phyloP scores from a whole-genome alignment of 2,888 invertebrate species.

The Polydrusus cervinus region DNA sequence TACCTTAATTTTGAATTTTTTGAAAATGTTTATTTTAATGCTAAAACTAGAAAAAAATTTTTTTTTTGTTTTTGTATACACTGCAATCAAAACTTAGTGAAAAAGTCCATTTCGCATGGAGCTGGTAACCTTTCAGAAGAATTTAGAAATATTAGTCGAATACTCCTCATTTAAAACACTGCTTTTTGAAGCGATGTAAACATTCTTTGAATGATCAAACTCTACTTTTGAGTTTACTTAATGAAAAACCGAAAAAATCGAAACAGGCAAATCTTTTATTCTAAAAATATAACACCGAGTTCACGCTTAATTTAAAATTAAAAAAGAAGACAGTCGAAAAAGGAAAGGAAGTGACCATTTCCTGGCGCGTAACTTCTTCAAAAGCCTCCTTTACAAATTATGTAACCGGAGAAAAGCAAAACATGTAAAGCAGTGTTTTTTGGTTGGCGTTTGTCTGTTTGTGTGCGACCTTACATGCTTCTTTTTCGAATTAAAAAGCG shows the following conservation, averaged over 20 bases:
- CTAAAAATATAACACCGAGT: neutral
- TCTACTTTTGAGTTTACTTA: no score
- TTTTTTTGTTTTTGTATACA: no score
- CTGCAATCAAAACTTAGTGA: no score
- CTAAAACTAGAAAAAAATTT: no score
- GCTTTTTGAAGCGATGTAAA: no score
- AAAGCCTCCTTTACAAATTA: slow-evolving; percentile 16
- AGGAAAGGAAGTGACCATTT: slow-evolving; percentile 19
- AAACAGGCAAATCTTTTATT: neutral
- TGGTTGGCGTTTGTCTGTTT: neutral
- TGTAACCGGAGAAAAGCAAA: slow-evolving; percentile 19
- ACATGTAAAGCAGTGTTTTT: neutral
- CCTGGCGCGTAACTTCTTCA: slow-evolving; percentile 11
- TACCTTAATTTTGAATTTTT: no score
- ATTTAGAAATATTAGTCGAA: no score
- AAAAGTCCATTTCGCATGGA: no score
- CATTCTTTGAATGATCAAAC: no score
- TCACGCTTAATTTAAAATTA: neutral
- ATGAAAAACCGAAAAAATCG: neutral
- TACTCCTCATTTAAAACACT: no score
- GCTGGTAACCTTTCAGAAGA: no score
- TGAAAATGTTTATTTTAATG: no score
- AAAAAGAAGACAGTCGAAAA: slow-evolving; percentile 7
- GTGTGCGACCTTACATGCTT: neutral
- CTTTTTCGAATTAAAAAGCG: neutral